A percentile compares a stretch with the other conserved stretches of the same genome.
These are phyloP conservation scores for Calliscelio sp. DNA, from an alignment of 2,888 invertebrate genomes.

Conservation along the genomic window DNA sequence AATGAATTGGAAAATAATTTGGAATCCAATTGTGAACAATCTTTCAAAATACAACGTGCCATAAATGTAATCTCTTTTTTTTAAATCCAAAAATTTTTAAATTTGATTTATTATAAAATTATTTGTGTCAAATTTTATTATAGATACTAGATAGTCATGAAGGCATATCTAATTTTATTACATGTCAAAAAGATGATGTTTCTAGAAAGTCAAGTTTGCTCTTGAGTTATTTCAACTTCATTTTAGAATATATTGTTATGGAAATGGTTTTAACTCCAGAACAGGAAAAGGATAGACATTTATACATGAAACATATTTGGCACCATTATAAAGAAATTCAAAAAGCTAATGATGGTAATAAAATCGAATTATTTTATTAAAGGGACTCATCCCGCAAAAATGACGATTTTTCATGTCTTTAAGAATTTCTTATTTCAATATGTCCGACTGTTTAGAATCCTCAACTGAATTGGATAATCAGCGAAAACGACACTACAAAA, in stretches of 20 bases:
- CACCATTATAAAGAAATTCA: slow-evolving; percentile 1
- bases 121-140: no score
- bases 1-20: no score
- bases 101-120: background rate
- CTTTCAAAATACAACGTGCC: background rate
- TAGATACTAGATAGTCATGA: no score
- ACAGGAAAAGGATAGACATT: slow-evolving; percentile 64
- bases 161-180: no score
- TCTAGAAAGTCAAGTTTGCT: no score
- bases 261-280: slow-evolving; percentile 55
- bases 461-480: slow-evolving; percentile 35
- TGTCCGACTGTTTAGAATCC: slow-evolving; percentile 3
- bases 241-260: slow-evolving; percentile 56
- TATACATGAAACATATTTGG: slow-evolving; percentile 51
- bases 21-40: background rate
- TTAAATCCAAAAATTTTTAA: background rate
- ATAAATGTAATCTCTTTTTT: slow-evolving; percentile 20
- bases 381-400: no score
- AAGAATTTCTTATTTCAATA: no score
- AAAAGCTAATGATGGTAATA: slow-evolving; percentile 14
- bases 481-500: slow-evolving; percentile 24
- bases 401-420: no score
- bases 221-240: no score
- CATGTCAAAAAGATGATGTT: no score
- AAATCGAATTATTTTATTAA: background rate